phyloP scores from a whole-genome alignment of 53 echinoderm and acorn worm species.

The Arbacia lixula region DNA sequence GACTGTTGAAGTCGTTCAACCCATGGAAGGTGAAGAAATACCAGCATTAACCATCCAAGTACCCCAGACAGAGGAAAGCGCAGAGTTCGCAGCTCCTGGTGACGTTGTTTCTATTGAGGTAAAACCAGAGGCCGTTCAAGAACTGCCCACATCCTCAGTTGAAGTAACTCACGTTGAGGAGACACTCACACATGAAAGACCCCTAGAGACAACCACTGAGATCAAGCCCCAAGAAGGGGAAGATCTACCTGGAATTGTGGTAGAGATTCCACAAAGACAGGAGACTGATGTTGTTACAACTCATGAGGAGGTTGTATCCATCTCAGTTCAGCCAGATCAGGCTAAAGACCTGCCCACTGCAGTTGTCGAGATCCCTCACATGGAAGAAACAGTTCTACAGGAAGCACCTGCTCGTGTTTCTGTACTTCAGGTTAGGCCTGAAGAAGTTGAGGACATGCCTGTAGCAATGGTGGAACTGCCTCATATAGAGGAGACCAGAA shows the following conservation, averaged over 20 bases:
- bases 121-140: not conserved
- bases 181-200: not conserved
- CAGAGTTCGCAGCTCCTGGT: not conserved
- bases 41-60: not conserved
- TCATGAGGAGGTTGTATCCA: conserved; percentile 3
- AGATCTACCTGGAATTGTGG: conserved; percentile 30
- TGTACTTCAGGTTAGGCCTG: conserved; percentile 20
- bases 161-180: not conserved
- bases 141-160: not conserved
- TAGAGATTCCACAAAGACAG: conserved; percentile 42
- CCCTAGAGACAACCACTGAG: not conserved
- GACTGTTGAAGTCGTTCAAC: conserved; percentile 3
- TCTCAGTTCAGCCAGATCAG: conserved; percentile 31
- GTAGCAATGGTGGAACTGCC: conserved; percentile 5
- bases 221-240: conserved; percentile 20
- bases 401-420: not conserved
- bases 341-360: conserved; percentile 60
- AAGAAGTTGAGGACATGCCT: not conserved
- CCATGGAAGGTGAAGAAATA: not conserved
- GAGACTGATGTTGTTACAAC: not conserved
- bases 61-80: not conserved
- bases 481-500: not conserved
- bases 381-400: conserved; percentile 8
- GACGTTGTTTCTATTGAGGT: not conserved
- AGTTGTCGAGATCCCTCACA: conserved; percentile 33